Conservation (phyloP, 2,113 vertebrate genomes). For the Nematolebias whitei region DNA sequence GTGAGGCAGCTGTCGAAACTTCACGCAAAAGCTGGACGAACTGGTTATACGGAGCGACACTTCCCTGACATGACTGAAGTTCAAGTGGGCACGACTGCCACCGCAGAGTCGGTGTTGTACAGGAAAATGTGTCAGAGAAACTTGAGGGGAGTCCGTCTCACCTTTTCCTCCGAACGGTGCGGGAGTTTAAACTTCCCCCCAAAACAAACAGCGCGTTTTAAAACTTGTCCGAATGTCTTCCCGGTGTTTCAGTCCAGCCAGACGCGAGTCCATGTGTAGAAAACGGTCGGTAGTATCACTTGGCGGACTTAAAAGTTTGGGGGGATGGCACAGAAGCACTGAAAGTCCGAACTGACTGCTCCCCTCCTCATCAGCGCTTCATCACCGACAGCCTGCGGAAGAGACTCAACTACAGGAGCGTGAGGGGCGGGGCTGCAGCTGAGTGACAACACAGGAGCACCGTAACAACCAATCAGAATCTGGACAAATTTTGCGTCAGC, state of each 20-base stretch:
- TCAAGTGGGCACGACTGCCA: slow-evolving; percentile 1
- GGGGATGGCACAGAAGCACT: neutral
- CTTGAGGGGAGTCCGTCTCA: slow-evolving; percentile 18
- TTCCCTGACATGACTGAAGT: slow-evolving; percentile 40
- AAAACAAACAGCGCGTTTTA: neutral
- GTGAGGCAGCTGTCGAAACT: slow-evolving; percentile 42
- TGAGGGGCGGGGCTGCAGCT: slow-evolving; percentile 7
- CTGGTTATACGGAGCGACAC: slow-evolving; percentile 61
- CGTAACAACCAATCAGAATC: slow-evolving; percentile 51
- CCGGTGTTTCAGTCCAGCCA: neutral
- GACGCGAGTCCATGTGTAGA: neutral
- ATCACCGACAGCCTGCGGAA: slow-evolving; percentile 12
- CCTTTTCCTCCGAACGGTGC: slow-evolving; percentile 20
- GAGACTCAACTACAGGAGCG: slow-evolving; percentile 25
- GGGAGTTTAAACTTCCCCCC: slow-evolving; percentile 55
- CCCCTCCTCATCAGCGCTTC: neutral
- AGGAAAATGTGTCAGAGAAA: neutral
- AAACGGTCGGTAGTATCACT: neutral
- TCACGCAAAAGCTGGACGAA: slow-evolving; percentile 58
- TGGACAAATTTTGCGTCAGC: slow-evolving; percentile 1
- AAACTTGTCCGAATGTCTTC: neutral
- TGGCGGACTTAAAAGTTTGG: accelerated
- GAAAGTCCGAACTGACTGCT: slow-evolving; percentile 4
- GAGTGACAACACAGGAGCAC: slow-evolving; percentile 38
- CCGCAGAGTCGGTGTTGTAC: neutral